phyloP scores from a whole-genome alignment of 1,140 invertebrate genomes.

The Scylla paramamosain region DNA sequence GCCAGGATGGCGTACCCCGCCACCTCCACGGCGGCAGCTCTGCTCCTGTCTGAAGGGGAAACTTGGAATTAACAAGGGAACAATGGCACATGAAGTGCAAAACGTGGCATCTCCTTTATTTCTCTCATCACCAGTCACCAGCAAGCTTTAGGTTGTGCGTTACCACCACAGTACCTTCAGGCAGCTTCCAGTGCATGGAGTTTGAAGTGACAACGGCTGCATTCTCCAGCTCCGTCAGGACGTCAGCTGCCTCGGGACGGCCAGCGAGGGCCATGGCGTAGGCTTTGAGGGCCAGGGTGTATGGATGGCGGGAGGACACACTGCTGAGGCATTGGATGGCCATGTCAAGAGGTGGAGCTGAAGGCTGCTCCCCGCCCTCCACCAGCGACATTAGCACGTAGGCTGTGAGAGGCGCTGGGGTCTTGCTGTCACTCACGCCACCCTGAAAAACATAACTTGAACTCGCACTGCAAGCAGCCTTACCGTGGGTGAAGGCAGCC shows the following conservation, averaged over 20 bases:
- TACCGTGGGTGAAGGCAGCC: background rate
- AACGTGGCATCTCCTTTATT: too few relatives aligned
- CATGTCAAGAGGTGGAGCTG: background rate
- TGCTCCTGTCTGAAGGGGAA: slow-evolving; percentile 46
- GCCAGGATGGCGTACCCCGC: slow-evolving; percentile 78
- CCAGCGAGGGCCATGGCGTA: slow-evolving; percentile 89
- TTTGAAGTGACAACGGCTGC: slow-evolving; percentile 25
- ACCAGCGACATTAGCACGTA: slow-evolving; percentile 70
- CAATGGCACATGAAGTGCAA: background rate
- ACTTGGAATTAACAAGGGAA: background rate
- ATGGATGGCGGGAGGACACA: slow-evolving; percentile 84
- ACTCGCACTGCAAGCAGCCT: too few relatives aligned
- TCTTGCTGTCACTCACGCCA: slow-evolving; percentile 17
- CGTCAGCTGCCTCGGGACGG: slow-evolving; percentile 83
- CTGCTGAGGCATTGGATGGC: slow-evolving; percentile 22
- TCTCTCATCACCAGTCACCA: background rate
- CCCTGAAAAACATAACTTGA: slow-evolving; percentile 9
- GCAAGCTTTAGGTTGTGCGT: background rate
- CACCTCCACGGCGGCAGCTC: slow-evolving; percentile 61
- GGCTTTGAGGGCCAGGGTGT: slow-evolving; percentile 88
- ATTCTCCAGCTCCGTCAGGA: slow-evolving; percentile 45
- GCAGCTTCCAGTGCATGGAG: slow-evolving; percentile 59
- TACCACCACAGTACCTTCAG: background rate
- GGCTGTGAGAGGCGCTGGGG: slow-evolving; percentile 47
- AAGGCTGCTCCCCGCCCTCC: slow-evolving; percentile 43